Conservation (phyloP, 2,888 invertebrate species). For the Acleris laterana region DNA sequence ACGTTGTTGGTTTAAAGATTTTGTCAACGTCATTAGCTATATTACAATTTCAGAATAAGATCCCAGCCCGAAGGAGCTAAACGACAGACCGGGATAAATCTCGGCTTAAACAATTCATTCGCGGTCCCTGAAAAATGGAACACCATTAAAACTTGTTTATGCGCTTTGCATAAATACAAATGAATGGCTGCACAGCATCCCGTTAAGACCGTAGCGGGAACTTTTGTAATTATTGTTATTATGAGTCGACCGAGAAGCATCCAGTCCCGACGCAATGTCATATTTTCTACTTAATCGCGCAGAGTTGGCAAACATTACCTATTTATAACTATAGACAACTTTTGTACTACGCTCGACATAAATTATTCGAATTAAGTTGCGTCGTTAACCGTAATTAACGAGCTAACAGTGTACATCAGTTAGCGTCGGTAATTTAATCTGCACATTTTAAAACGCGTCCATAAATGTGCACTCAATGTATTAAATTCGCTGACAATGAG, state of each 20-base stretch:
- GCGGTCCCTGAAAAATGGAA: conserved; percentile 51
- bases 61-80: conserved; percentile 25
- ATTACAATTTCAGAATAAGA: conserved; percentile 25
- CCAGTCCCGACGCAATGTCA: conserved; percentile 65
- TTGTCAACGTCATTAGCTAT: not conserved
- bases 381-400: conserved; percentile 45
- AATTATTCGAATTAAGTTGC: conserved; percentile 53
- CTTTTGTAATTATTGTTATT: conserved; percentile 82
- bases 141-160: conserved; percentile 63
- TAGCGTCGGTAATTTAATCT: conserved; percentile 40
- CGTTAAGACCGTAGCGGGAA: conserved; percentile 70
- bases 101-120: conserved; percentile 37
- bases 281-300: conserved; percentile 79
- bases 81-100: conserved; percentile 29
- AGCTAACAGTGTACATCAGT: conserved; percentile 36
- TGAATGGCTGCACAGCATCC: conserved; percentile 68
- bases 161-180: conserved; percentile 70
- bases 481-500: conserved; percentile 76
- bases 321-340: conserved; percentile 34
- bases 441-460: conserved; percentile 63
- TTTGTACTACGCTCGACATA: conserved; percentile 62
- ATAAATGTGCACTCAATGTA: conserved; percentile 76
- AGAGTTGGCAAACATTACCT: conserved; percentile 64
- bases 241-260: conserved; percentile 72
- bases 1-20: not conserved